Evolutionary conservation across 2,888 invertebrate species (phyloP).

Genomic region (Dasypolia templi): DNA sequence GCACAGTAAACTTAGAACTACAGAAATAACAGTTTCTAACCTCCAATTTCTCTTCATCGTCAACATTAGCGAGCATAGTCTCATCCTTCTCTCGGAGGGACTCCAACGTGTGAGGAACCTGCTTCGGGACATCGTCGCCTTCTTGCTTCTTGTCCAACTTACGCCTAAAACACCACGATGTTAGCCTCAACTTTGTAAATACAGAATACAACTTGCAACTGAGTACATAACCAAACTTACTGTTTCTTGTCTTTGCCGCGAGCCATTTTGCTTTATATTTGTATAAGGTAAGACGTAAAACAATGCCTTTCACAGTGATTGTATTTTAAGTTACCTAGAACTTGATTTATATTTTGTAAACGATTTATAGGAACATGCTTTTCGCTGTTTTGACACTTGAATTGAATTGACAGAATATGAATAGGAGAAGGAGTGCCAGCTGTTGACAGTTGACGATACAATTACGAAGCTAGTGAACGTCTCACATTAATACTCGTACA

Average conservation of each 20-base stretch:
- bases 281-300: not conserved
- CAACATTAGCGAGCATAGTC: slow-evolving; percentile 94
- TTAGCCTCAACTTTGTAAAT: slow-evolving; percentile 41
- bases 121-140: slow-evolving; percentile 87
- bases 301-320: not conserved
- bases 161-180: slow-evolving; percentile 75
- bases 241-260: slow-evolving; percentile 88
- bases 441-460: not conserved
- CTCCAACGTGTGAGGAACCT: slow-evolving; percentile 97
- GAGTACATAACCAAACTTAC: slow-evolving; percentile 79
- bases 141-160: slow-evolving; percentile 88
- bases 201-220: slow-evolving; percentile 13
- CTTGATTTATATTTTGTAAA: slow-evolving; percentile 22
- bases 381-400: slow-evolving; percentile 24
- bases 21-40: slow-evolving; percentile 77
- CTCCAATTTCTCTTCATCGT: slow-evolving; percentile 94
- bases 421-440: slow-evolving; percentile 17
- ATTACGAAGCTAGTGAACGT: slow-evolving; percentile 18
- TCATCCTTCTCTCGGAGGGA: slow-evolving; percentile 97
- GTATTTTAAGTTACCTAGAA: not conserved
- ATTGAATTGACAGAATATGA: not conserved
- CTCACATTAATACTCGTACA: not conserved
- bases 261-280: slow-evolving; percentile 76
- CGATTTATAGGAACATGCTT: slow-evolving; percentile 37
- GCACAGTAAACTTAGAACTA: not conserved